Evolutionary conservation across 2,888 invertebrate species (phyloP), one percentile per base, ranked within the genome.

Genomic region (Vannuccia rotundouncinata): DNA sequence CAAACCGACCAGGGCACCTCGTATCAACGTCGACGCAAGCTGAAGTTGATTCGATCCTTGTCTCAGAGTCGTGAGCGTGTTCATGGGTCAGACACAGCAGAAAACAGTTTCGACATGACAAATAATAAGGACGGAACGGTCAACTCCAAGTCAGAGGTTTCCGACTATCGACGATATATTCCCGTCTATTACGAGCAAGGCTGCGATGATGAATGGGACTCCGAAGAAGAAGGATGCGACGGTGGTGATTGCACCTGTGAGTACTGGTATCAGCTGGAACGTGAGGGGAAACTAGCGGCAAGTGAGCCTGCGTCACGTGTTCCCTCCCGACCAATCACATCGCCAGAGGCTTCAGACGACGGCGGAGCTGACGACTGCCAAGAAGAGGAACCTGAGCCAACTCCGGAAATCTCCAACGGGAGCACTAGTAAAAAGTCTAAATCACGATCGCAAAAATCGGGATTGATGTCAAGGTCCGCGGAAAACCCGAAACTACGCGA

Each of bases 271-370:
- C 25, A 31, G 27, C 31, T 79, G 29, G 79, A 79, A 31, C 73
- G 73, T 29, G 73, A 79, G 73, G 73, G 73, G n/a, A 79, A 79
- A 28, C 30, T 79, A 22, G 79, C 60, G 29, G 66, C 78, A 25
- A 78, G 78, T 78, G 78, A 78, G 66, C 78, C 78, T 1, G 78
- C 78, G 1, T 78, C 78, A 66, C 59, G 78, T 60, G 78, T 78
- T 60, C 31, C 60, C 28, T 78, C 78, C 2, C 78, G 78, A 59
- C 78, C 78, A 60, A 59, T 60, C 59, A 78, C 78, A 2, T 78
- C 78, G 17, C 78, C 78, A 10, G 78, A 78, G 29, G 78, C 28
- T 2, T 78, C 78, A 22, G 78, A 78, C 13, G 78, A 78, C 27
- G 78, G 66, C 29, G 78, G 66, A 17, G 66, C 66, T 66, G 66